Base-by-base conservation (phyloP, 2,888 invertebrate species). In the Athetis lepigone region DNA sequence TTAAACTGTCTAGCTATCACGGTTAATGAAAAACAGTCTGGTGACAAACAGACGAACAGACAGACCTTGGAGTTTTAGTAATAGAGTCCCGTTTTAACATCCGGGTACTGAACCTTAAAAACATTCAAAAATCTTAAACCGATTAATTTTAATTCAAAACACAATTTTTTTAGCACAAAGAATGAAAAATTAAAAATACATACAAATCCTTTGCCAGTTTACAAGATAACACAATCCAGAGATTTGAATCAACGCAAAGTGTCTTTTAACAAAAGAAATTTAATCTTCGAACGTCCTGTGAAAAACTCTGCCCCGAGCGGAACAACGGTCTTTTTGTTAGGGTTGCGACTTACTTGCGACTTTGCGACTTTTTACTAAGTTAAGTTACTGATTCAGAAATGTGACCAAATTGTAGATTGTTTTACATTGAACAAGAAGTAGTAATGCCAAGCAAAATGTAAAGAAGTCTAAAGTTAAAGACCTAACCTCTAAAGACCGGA, bases 231-330 rank as follows among this genome's bases (percentile, higher is more conserved):
- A 70, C 21, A 42, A 51, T 69, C 54, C 11, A 55, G 43, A 73
- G 36, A 61, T 58, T 70, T 46, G 64, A 49, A 71, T 71, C 43
- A 60, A 64, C 40, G 52, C 37, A 57, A 64, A 68, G 65, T 70
- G 61, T 65, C 47, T 39, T 36, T 1, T 36, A 67, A 79, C 73
- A 78, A 78, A 76, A 65, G 60, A 37, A 75, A 78, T 77, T 78
- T 78, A 78, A 78, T 78, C 73, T 73, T 52, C 47, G 21, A 59
- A 46, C 58, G 39, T 72, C 60, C 68, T 65, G 76, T 57, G 42
- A 76, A 72, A 76, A 72, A 72, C 57, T 67, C 58, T 23, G 64
- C 58, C 49, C 2, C 21, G 18, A 56, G 55, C 65, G 50, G 59
- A 54, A 57, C 67, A 51, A 39, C 49, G 21, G 16, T 40, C 11